phyloP scores from a whole-genome alignment of 2,797 vertebrate genomes.

The Crax fasciolata region DNA sequence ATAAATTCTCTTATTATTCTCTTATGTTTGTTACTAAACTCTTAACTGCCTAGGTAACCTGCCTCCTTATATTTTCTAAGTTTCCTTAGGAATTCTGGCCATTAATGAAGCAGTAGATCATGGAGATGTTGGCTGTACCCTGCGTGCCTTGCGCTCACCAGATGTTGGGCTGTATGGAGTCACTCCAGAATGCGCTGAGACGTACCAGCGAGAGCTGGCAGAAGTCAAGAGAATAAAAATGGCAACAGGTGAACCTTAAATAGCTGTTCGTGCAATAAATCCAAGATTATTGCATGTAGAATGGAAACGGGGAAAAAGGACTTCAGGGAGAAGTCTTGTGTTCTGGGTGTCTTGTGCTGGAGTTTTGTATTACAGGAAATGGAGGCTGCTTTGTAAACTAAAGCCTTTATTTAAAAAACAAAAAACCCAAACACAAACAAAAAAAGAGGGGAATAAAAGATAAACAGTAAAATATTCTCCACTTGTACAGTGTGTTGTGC shows the following conservation, averaged over 20 bases:
- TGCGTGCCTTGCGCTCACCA: conserved; percentile 88
- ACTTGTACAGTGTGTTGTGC: not conserved
- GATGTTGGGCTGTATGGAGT: conserved; percentile 94
- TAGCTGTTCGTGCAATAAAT: not conserved
- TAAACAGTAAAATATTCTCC: not conserved
- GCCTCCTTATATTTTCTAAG: conserved; percentile 71
- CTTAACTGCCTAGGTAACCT: not conserved
- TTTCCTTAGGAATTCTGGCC: conserved; percentile 92
- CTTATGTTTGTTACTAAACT: not conserved
- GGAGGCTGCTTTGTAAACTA: not conserved
- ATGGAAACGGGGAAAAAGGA: not conserved
- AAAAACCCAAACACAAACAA: not conserved
- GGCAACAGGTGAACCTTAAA: conserved; percentile 83
- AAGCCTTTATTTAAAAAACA: not conserved
- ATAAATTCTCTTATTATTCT: not conserved
- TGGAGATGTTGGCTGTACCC: conserved; percentile 86
- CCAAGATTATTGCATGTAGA: not conserved
- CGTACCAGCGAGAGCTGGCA: conserved; percentile 90
- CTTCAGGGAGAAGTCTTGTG: not conserved
- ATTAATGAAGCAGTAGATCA: conserved; percentile 92
- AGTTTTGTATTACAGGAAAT: not conserved
- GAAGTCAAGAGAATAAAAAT: conserved; percentile 86
- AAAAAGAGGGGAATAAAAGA: not conserved
- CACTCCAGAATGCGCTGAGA: conserved; percentile 92
- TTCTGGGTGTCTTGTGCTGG: not conserved